These are phyloP conservation scores for Lepus townsendii DNA, from an alignment of 2,797 vertebrate genomes.

Conservation along the genomic window DNA sequence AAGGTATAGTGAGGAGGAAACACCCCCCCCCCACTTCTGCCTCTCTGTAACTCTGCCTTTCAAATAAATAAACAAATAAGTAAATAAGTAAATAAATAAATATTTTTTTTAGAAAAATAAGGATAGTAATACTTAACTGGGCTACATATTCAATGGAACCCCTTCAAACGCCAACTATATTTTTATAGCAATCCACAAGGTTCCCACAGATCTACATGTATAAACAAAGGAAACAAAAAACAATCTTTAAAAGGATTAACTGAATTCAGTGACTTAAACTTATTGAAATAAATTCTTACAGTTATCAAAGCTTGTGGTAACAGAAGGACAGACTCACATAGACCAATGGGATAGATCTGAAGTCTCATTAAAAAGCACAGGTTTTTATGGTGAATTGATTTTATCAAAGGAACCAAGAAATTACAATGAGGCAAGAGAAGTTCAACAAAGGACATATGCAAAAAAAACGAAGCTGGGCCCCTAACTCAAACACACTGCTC, in stretches of 20 bases:
- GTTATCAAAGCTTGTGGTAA: neutral
- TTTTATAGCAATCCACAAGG: neutral
- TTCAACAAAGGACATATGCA: neutral
- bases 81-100: too few relatives aligned
- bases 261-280: neutral
- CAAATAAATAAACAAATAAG: too few relatives aligned
- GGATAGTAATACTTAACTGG: neutral
- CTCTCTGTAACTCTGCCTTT: too few relatives aligned
- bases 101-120: neutral
- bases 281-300: neutral
- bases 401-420: neutral
- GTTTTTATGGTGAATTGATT: neutral
- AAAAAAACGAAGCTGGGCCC: neutral
- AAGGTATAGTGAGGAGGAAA: neutral
- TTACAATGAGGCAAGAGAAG: neutral
- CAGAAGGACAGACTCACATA: neutral
- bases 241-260: neutral
- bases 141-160: neutral
- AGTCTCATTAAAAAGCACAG: constrained; percentile 25
- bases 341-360: neutral
- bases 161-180: constrained; percentile 1
- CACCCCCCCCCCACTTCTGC: too few relatives aligned
- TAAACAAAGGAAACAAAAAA: constrained; percentile 11
- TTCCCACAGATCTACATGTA: neutral
- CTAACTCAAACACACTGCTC: neutral